Evolutionary conservation across 2,113 vertebrate species (phyloP).

Genomic region (Crotophaga sulcirostris): DNA sequence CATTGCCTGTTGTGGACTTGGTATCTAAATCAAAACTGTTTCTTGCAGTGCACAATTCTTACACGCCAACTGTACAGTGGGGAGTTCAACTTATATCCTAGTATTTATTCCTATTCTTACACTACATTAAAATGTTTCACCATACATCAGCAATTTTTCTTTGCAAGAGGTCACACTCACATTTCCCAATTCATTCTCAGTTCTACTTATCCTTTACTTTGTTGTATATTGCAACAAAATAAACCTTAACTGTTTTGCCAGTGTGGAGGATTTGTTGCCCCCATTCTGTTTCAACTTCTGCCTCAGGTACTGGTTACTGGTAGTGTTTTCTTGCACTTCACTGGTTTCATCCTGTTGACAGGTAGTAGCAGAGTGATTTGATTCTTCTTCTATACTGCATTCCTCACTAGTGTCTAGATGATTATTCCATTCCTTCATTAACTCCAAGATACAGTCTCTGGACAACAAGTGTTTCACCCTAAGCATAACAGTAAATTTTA

Average conservation of each 20-base stretch:
- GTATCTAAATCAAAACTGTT: background rate
- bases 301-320: background rate
- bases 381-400: background rate
- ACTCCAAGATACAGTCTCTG: constrained; percentile 75
- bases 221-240: background rate
- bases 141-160: background rate
- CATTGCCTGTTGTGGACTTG: background rate
- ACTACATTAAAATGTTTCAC: background rate
- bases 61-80: background rate
- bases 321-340: background rate
- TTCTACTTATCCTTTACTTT: background rate
- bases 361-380: background rate
- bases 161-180: background rate
- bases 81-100: background rate
- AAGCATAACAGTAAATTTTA: constrained; percentile 14
- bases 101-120: background rate
- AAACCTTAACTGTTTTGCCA: constrained; percentile 64
- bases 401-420: background rate
- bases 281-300: constrained; percentile 32
- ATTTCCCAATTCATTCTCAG: background rate
- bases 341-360: background rate
- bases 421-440: constrained; percentile 81
- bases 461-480: constrained; percentile 78
- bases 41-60: background rate
- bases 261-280: constrained; percentile 6